A percentile compares a stretch with the other conserved stretches of the same genome.
These are phyloP conservation scores for Pangasius krempfi DNA, from an alignment of 2,797 vertebrate genomes.

Conservation along the genomic window DNA sequence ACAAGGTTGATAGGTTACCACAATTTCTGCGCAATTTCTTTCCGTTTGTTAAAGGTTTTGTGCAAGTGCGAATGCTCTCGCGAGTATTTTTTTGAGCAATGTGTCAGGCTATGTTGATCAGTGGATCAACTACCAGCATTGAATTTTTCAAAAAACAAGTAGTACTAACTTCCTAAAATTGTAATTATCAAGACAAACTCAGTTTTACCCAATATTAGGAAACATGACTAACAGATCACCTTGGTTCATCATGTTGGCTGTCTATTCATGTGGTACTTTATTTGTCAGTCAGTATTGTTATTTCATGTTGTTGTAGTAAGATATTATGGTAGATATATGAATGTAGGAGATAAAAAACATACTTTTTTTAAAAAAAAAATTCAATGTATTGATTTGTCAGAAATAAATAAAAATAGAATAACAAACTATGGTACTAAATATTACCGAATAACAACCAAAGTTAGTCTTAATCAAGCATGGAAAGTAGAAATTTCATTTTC, in stretches of 20 bases:
- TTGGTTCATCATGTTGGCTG: not conserved
- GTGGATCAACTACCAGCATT: not conserved
- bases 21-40: not conserved
- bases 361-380: too few species aligned
- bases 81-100: not conserved
- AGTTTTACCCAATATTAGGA: not conserved
- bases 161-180: not conserved
- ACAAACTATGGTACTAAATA: too few species aligned
- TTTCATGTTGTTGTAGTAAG: not conserved
- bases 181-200: not conserved
- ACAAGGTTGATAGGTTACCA: not conserved
- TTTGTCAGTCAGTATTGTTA: not conserved
- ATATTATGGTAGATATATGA: too few species aligned
- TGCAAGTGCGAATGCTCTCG: not conserved
- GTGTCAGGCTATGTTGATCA: not conserved
- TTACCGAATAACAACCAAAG: too few species aligned
- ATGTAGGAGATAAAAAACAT: too few species aligned
- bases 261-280: not conserved
- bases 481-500: too few species aligned
- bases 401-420: too few species aligned
- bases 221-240: not conserved
- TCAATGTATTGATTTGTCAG: too few species aligned
- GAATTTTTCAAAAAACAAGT: too few species aligned
- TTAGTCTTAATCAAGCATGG: too few species aligned
- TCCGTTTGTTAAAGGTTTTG: not conserved